phyloP scores from a whole-genome alignment of 2,113 vertebrate species.

The Forbesichthys agassizii region DNA sequence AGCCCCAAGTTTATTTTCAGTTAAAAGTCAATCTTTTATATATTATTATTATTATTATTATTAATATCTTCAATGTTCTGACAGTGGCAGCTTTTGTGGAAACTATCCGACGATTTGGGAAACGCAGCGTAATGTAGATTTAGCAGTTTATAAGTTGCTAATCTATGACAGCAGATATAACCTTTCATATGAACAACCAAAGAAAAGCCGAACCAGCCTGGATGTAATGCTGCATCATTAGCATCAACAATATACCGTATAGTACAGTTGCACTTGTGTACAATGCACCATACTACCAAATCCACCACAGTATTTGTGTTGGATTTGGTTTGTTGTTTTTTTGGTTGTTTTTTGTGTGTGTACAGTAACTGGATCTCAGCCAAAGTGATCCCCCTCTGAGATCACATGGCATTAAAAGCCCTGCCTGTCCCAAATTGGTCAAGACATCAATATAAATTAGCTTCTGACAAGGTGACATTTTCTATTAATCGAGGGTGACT shows the following conservation, averaged over 20 bases:
- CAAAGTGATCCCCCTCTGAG: slow-evolving; percentile 16
- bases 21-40: too few species aligned
- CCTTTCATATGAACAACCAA: too few species aligned
- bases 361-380: slow-evolving; percentile 37
- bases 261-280: not conserved
- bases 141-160: too few species aligned
- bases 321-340: slow-evolving; percentile 27
- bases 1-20: too few species aligned
- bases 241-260: not conserved
- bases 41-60: too few species aligned
- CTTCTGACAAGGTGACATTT: slow-evolving; percentile 55
- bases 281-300: not conserved
- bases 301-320: not conserved
- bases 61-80: too few species aligned
- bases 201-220: too few species aligned
- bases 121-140: too few species aligned
- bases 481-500: slow-evolving; percentile 38
- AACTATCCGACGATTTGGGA: too few species aligned
- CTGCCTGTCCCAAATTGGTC: slow-evolving; percentile 40
- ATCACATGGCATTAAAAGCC: slow-evolving; percentile 49
- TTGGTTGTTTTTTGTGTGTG: slow-evolving; percentile 14
- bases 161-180: too few species aligned
- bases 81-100: not conserved
- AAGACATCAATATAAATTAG: slow-evolving; percentile 52
- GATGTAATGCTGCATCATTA: too few species aligned